Base-by-base conservation (phyloP, 2,797 vertebrate species). In the Coregonus suidteri region DNA sequence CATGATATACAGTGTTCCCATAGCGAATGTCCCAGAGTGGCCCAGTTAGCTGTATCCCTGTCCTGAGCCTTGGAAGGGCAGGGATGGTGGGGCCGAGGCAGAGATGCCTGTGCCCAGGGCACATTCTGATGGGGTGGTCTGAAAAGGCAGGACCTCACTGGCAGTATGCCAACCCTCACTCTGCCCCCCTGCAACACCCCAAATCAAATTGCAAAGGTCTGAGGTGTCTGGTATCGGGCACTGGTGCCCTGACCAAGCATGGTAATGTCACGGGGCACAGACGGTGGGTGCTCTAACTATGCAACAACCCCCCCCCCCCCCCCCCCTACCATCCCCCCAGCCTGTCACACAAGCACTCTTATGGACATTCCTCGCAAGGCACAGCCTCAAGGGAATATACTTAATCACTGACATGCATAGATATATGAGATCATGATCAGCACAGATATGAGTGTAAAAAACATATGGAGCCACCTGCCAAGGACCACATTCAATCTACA, bases 121-220 rank as follows among this genome's bases (percentile, higher is more conserved):
- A 68, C 59, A 75, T 81, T 80, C 68, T 77, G 37, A 79, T 68
- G 72, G n/a, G 66, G 20, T 66, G 31, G 67, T 62, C 79, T 81
- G 59, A 74, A 1, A 68, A 77, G 77, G 16, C 77, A 75, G 37
- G 73, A 54, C 20, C 54, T 6, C 14, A 66, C 20, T 85, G 83
- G 78, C 79, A 74, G 71, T 41, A n/a, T 67, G 80, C 68, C 77
- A 18, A 13, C 65, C 71, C 69, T 64, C 75, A 68, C 75, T 75
- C 71, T 78, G 76, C 76, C 70, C 70, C 75, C 71, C 54, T 0
- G 62, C 77, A 73, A 62, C 81, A 79, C 79, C 79, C 54, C 35
- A 76, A 71, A 83, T 85, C 78, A 91, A 91, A 94, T 92, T 90
- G 81, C 91, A 93, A 92, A 93, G 91, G 90, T 92, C 91, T 85